Conservation (phyloP, 2,113 vertebrate species). For the Corynorhinus townsendii region DNA sequence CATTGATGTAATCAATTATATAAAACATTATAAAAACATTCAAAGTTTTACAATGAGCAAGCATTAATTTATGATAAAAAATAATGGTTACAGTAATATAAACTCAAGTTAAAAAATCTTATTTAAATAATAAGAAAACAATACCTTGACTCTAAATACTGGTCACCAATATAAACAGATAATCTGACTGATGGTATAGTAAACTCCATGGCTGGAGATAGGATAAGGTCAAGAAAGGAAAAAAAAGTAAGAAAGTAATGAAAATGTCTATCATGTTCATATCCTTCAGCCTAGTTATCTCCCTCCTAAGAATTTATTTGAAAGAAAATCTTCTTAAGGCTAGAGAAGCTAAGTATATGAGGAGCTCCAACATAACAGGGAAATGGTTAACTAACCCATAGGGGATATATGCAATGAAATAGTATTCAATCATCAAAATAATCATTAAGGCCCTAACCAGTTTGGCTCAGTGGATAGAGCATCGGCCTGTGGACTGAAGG, state of each 20-base stretch:
- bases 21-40: background rate
- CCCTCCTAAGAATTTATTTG: background rate
- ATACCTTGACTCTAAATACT: background rate
- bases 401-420: background rate
- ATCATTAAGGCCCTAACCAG: background rate
- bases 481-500: no score
- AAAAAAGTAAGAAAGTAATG: background rate
- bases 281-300: background rate
- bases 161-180: background rate
- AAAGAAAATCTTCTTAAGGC: background rate
- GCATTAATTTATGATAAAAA: background rate
- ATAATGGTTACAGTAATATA: background rate
- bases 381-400: background rate
- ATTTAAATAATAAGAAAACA: background rate
- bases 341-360: background rate
- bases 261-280: background rate
- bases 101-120: background rate
- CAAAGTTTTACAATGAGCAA: background rate
- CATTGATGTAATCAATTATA: background rate
- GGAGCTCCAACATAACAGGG: background rate
- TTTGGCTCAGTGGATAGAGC: no score
- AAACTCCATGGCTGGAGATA: background rate
- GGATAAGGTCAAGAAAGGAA: background rate
- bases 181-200: background rate
- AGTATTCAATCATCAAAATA: background rate